Base-by-base conservation (phyloP, 2,113 vertebrate species). In the Petaurus breviceps region DNA sequence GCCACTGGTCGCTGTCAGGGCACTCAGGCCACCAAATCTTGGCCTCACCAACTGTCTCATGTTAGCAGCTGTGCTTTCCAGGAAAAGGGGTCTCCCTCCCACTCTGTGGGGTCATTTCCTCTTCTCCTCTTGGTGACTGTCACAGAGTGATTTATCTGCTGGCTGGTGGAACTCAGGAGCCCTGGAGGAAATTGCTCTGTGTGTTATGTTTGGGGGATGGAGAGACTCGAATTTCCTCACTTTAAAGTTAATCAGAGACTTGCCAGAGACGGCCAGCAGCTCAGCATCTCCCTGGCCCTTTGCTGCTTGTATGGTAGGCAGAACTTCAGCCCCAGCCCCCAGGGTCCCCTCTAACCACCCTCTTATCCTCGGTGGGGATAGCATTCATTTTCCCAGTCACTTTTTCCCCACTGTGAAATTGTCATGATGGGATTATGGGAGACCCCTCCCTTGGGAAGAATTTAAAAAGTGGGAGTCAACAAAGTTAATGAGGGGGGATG, bases 121-220 rank as follows among this genome's bases (percentile, higher is more conserved):
- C 96, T 96, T 95, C 96, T 96, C 92, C 93, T 95, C 90, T 95
- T 25, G 0, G 57, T 91, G 92, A 84, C 95, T 95, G 93, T 96
- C 94, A 90, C 37, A 95, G 90, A 25, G 95, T 96, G 98, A 97
- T 97, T 97, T 97, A 96, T 96, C 95, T 97, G 96, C 0, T 12
- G 89, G 95, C 93, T 98, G 98, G 97, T 97, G 96, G 95, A 49
- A 0, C 0, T 93, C 97, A 95, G 97, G 31, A 51, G 94, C 95
- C 91, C 93, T 90, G 92, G 92, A 95, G 98, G 97, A 98, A 98
- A 97, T 91, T 92, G 97, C 93, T 95, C 94, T 96, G 94, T 98
- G 97, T 96, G 43, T 93, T 57, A 92, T 96, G 93, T 95, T 93
- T 26, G 53, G 95, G 93, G 97, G 94, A 37, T 61, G 91, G 77